Percentiles rank a stretch among this genome's conserved stretches.
These are phyloP conservation scores for Cuniculus paca DNA, from an alignment of 2,797 vertebrate genomes.

Conservation along the genomic window DNA sequence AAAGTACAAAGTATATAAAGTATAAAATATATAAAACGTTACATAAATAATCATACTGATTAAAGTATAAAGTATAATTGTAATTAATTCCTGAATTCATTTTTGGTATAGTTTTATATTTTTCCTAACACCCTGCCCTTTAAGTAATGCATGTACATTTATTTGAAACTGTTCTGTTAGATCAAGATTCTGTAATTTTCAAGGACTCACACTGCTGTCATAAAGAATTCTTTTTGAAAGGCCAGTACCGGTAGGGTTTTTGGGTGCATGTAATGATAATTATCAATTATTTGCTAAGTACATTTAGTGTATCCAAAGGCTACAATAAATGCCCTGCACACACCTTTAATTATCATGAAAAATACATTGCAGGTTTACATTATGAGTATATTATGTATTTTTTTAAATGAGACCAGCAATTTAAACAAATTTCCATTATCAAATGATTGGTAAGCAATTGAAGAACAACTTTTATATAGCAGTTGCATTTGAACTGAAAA, in stretches of 20 bases:
- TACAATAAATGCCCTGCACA: neutral
- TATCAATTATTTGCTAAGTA: conserved; percentile 37
- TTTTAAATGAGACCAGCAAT: neutral
- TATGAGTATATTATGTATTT: neutral
- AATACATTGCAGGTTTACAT: neutral
- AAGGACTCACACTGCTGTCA: neutral
- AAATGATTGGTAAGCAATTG: neutral
- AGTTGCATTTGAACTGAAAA: neutral
- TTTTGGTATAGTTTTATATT: neutral
- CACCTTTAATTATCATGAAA: neutral
- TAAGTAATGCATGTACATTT: neutral
- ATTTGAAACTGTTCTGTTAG: neutral
- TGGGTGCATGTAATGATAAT: neutral
- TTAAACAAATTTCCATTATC: conserved; percentile 13
- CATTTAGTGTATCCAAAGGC: neutral
- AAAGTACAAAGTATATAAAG: neutral
- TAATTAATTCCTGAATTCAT: neutral
- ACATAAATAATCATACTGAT: neutral
- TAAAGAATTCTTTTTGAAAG: conserved; percentile 13
- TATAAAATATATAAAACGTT: neutral
- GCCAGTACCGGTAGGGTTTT: neutral
- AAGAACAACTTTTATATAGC: neutral
- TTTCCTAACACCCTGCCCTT: neutral
- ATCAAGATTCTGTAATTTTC: conserved; percentile 15
- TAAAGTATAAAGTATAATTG: neutral